phyloP scores from a whole-genome alignment of 2,113 vertebrate genomes.

The Podarcis cretensis region DNA sequence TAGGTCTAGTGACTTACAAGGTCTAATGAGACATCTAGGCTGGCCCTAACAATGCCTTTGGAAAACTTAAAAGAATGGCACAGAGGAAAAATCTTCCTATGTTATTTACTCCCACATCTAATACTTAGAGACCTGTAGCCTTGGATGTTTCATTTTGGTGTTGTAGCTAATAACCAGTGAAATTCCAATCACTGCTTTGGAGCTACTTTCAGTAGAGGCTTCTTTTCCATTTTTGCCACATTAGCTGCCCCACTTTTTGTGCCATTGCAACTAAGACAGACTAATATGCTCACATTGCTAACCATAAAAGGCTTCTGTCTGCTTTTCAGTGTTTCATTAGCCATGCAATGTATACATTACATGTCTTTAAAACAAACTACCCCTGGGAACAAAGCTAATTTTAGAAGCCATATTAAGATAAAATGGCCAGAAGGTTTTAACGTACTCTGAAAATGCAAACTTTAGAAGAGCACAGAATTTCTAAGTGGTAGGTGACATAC shows the following conservation, averaged over 20 bases:
- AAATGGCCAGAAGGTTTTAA: neutral
- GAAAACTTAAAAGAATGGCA: neutral
- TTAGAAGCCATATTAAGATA: neutral
- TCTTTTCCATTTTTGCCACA: neutral
- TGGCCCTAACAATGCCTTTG: neutral
- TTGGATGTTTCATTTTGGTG: neutral
- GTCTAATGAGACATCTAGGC: neutral
- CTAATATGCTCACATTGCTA: neutral
- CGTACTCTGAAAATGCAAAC: neutral
- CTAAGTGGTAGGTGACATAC: neutral
- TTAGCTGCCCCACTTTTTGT: neutral
- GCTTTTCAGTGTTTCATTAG: constrained; percentile 30
- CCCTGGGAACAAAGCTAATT: constrained; percentile 27
- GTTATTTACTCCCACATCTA: neutral
- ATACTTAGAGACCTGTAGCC: neutral
- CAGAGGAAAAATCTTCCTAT: neutral
- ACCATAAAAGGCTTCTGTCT: neutral
- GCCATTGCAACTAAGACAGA: neutral
- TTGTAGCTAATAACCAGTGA: neutral
- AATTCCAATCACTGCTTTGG: neutral
- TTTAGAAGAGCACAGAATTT: neutral
- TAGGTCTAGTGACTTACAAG: no score
- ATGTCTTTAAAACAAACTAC: constrained; percentile 15
- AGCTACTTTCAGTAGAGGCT: neutral
- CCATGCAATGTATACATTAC: neutral